Conservation (phyloP, 2,888 invertebrate genomes). For the Lasioglossum morio region DNA sequence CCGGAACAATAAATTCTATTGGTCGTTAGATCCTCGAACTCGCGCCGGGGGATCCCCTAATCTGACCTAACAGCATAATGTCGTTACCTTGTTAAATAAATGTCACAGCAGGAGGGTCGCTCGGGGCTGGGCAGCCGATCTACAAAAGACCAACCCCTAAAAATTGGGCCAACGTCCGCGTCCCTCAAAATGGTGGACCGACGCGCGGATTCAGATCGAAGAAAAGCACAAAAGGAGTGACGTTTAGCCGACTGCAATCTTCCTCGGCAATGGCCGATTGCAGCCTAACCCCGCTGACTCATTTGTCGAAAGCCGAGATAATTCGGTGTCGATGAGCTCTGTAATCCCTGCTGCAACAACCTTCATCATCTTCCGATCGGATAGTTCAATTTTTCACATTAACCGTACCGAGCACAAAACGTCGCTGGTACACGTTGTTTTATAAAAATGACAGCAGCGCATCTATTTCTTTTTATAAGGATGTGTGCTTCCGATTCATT, state of each 20-base stretch:
- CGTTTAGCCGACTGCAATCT: conserved; percentile 49
- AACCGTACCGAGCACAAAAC: neutral
- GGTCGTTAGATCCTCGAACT: conserved; percentile 77
- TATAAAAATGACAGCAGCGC: neutral
- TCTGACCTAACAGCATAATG: conserved; percentile 79
- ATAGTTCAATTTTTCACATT: neutral
- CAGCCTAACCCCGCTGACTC: conserved; percentile 37
- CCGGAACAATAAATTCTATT: conserved; percentile 78
- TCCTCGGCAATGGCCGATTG: conserved; percentile 52
- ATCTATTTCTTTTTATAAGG: neutral
- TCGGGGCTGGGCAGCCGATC: conserved; percentile 65
- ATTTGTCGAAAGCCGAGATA: conserved; percentile 26
- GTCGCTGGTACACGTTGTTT: neutral
- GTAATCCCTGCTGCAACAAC: conserved; percentile 13
- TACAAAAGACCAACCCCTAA: conserved; percentile 76
- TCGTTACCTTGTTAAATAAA: conserved; percentile 83
- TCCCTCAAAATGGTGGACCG: conserved; percentile 78
- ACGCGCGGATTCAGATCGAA: conserved; percentile 31
- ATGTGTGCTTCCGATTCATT: neutral
- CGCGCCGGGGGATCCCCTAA: conserved; percentile 78
- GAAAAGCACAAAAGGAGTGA: conserved; percentile 46
- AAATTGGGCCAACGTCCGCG: conserved; percentile 79
- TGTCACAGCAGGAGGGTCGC: conserved; percentile 77
- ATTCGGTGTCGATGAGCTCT: conserved; percentile 31
- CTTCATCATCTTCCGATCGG: conserved; percentile 1